phyloP scores from a whole-genome alignment of 2,797 vertebrate species.

The Vultur gryphus region DNA sequence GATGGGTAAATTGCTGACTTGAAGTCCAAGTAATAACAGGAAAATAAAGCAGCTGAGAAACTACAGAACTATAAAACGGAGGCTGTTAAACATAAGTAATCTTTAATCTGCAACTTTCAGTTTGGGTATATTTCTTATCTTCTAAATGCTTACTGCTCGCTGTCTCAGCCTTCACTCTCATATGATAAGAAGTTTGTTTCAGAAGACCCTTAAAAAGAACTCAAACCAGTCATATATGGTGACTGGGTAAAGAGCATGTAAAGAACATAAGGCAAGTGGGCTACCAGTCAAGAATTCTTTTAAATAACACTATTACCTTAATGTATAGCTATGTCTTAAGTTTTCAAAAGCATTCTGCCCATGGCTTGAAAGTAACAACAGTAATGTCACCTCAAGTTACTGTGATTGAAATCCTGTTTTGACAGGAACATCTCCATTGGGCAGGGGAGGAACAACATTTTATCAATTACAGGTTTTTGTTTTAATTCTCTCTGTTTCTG shows the following conservation, averaged over 20 bases:
- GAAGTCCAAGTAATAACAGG: constrained; percentile 6
- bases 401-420: not conserved
- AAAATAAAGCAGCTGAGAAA: constrained; percentile 26
- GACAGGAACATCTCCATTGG: not conserved
- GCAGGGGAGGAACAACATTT: not conserved
- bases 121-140: not conserved
- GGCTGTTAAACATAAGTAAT: not conserved
- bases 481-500: not conserved
- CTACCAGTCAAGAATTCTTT: not conserved
- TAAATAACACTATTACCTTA: not conserved
- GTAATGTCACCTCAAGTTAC: not conserved
- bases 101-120: not conserved
- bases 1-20: constrained; percentile 38
- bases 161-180: not conserved
- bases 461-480: not conserved
- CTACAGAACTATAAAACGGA: not conserved
- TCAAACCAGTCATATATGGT: not conserved
- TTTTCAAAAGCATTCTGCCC: not conserved
- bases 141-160: not conserved
- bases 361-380: not conserved
- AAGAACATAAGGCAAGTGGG: not conserved
- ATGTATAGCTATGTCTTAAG: not conserved
- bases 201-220: not conserved
- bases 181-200: not conserved
- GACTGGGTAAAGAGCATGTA: not conserved